Evolutionary conservation across 1,140 invertebrate species (phyloP).

Genomic region (Scaptomyza pallida): DNA sequence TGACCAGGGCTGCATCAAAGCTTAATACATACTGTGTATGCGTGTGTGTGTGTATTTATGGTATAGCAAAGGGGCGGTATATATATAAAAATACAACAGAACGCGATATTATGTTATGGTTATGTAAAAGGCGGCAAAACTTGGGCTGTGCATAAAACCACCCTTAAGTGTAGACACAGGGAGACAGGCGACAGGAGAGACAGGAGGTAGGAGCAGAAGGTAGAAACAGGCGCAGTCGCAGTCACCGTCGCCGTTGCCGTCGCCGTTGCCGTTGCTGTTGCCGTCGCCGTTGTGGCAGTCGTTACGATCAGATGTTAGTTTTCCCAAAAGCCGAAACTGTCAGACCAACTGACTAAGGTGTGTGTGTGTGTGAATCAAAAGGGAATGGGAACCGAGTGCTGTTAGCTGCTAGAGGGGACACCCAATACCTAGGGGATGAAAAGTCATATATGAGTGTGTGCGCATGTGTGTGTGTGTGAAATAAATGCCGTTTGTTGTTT

Average conservation of each 20-base stretch:
- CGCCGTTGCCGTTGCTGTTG: conserved; percentile 5
- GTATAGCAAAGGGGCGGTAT: conserved; percentile 66
- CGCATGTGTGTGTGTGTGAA: conserved; percentile 48
- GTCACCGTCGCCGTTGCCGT: conserved; percentile 4
- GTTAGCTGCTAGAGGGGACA: conserved; percentile 24
- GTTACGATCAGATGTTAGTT: conserved; percentile 83
- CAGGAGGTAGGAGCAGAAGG: conserved; percentile 8
- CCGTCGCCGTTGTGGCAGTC: conserved; percentile 19
- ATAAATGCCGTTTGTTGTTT: conserved; percentile 70
- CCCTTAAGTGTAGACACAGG: conserved; percentile 23
- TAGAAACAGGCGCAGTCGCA: conserved; percentile 7
- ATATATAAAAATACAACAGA: conserved; percentile 46
- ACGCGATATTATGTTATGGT: conserved; percentile 9
- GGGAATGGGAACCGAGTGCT: conserved; percentile 38
- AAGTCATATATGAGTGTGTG: conserved; percentile 56
- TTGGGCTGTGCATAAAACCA: conserved; percentile 39
- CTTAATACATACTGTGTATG: conserved; percentile 41
- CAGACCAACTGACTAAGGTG: conserved; percentile 44
- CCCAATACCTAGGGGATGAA: conserved; percentile 75
- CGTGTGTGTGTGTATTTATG: conserved; percentile 27
- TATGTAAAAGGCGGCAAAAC: conserved; percentile 43
- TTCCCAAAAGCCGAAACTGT: conserved; percentile 70
- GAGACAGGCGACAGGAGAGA: not conserved
- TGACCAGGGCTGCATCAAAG: conserved; percentile 51
- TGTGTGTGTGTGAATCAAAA: conserved; percentile 36